Evolutionary conservation across 2,113 vertebrate species (phyloP), one percentile per base, ranked within the genome.

Genomic region (Danionella cerebrum): DNA sequence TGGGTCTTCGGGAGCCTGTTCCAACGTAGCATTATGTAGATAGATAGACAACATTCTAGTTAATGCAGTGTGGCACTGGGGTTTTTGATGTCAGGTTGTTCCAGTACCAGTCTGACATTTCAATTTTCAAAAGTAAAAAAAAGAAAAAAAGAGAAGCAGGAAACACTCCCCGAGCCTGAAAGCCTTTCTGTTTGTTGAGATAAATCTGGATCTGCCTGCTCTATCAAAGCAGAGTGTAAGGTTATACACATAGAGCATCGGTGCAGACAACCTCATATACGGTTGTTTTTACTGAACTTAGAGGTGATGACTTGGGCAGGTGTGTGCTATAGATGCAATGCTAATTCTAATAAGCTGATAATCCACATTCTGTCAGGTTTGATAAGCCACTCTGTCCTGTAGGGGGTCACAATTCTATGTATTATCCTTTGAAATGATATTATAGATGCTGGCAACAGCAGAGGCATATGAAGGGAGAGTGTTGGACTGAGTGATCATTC

Each of bases 331-430:
- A 52, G 53, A 18, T 11, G 19, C 9, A 13, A 41, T 69, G 53
- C 38, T 54, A 67, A 48, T 58, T 75, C 42, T 24, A 31, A 71
- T 71, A 63, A 59, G 64, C 42, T 74, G 64, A 73, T 58, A 71
- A 77, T 73, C 71, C 57, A 63, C 10, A 48, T 29, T 25, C 71
- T 70, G 75, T 71, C 75, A 77, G 50, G 52, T 77, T 73, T 73
- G 71, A 77, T 77, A 73, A 77, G 75, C 68, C 67, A 70, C 42
- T 73, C 65, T 48, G 55, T 51, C n/a, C 67, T 53, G 41, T 65
- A 65, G 55, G 67, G n/a, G 65, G 53, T 52, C 57, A 73, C 58
- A 77, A 62, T 66, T 73, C 62, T 73, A 57, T 67, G 63, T 35
- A 31, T 57, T 67, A 39, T 72, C 41, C 52, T 72, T 63, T 77